Evolutionary conservation across 1,140 invertebrate genomes (phyloP).

Genomic region (Pseudomyrmex pallidus): DNA sequence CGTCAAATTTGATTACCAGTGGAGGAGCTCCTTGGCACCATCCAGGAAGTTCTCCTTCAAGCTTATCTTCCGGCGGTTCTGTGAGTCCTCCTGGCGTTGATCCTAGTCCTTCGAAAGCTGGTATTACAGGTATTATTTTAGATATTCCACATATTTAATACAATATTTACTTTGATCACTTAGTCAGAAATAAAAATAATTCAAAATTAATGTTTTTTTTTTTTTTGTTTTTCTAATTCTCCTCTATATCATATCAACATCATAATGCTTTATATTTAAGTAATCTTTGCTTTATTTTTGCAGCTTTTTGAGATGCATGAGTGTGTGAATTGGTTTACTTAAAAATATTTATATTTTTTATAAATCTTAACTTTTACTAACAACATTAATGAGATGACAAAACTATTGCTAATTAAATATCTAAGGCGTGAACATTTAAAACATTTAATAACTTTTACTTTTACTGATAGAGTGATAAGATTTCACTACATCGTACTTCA

Average conservation of each 20-base stretch:
- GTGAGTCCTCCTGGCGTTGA: conserved; percentile 84
- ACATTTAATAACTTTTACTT: conserved; percentile 19
- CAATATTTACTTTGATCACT: conserved; percentile 1
- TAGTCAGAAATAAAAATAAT: conserved; percentile 30
- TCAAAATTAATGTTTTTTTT: not conserved
- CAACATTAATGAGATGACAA: not conserved
- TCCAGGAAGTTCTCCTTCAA: conserved; percentile 87
- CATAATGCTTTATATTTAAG: conserved; percentile 23
- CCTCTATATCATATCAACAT: not conserved
- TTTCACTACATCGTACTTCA: conserved; percentile 26
- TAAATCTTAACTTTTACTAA: not conserved
- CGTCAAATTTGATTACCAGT: conserved; percentile 80
- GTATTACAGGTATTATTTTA: conserved; percentile 72
- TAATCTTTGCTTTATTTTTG: too few relatives aligned
- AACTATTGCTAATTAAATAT: conserved; percentile 20
- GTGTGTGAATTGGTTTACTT: not conserved
- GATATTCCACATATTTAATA: not conserved
- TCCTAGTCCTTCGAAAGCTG: conserved; percentile 83
- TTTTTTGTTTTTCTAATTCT: not conserved
- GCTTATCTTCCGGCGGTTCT: conserved; percentile 87
- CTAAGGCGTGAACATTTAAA: conserved; percentile 6
- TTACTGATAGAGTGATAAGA: conserved; percentile 36
- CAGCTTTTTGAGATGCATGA: too few relatives aligned
- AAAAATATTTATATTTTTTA: not conserved
- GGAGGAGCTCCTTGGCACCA: conserved; percentile 81